These are phyloP conservation scores for Tiaroga cobitis DNA, from an alignment of 2,797 vertebrate genomes.

Conservation along the genomic window DNA sequence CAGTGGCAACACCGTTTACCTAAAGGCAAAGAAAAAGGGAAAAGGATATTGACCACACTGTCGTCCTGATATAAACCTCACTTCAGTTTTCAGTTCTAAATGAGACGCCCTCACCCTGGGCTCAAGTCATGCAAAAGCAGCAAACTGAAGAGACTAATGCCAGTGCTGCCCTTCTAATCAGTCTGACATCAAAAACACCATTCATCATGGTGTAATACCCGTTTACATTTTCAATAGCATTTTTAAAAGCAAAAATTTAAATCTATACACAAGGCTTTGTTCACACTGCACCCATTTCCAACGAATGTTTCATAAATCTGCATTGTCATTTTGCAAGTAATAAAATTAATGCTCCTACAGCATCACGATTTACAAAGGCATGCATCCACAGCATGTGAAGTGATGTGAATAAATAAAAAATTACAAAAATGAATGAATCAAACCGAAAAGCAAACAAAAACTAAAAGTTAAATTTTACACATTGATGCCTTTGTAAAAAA, in stretches of 20 bases:
- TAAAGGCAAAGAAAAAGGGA: slow-evolving; percentile 63
- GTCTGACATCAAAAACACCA: slow-evolving; percentile 15
- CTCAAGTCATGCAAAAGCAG: not conserved
- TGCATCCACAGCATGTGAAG: not conserved
- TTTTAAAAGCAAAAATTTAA: not conserved
- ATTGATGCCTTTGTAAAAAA: not conserved
- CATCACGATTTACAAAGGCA: not conserved
- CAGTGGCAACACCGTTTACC: slow-evolving; percentile 53
- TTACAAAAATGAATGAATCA: not conserved
- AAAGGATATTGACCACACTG: slow-evolving; percentile 43
- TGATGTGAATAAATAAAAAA: not conserved
- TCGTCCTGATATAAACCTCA: slow-evolving; percentile 45
- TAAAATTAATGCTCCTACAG: not conserved
- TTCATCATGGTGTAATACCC: not conserved
- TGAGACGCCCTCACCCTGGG: not conserved
- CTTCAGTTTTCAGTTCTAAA: not conserved
- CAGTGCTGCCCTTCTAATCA: not conserved
- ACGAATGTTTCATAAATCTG: not conserved
- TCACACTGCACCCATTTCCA: slow-evolving; percentile 2
- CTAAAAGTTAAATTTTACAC: not conserved
- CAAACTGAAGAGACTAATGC: not conserved
- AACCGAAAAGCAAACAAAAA: not conserved
- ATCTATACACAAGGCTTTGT: not conserved
- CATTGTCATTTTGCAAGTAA: not conserved
- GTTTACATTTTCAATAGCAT: not conserved